Evolutionary conservation across 1,140 invertebrate genomes (phyloP).

Genomic region (Atta texana): DNA sequence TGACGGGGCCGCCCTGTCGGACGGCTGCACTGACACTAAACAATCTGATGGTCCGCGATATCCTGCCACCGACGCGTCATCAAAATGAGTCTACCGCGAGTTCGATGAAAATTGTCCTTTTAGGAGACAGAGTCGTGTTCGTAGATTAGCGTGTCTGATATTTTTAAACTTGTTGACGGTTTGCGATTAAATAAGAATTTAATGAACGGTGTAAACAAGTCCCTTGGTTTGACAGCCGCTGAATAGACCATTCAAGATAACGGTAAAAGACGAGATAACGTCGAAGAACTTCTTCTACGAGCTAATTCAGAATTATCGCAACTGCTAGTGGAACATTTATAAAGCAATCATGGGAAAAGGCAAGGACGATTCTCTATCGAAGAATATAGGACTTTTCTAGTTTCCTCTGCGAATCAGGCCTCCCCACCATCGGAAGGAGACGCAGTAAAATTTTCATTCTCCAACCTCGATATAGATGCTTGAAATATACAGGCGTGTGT

Average conservation of each 20-base stretch:
- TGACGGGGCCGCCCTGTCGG: slow-evolving; percentile 82
- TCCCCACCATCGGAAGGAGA: slow-evolving; percentile 57
- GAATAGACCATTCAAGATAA: slow-evolving; percentile 27
- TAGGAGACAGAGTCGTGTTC: slow-evolving; percentile 17
- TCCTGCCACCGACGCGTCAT: slow-evolving; percentile 79
- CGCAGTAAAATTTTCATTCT: slow-evolving; percentile 80
- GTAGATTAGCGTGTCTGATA: slow-evolving; percentile 29
- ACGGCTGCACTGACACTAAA: slow-evolving; percentile 82
- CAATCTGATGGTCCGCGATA: slow-evolving; percentile 83
- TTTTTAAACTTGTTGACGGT: slow-evolving; percentile 15
- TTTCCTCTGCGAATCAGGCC: slow-evolving; percentile 5
- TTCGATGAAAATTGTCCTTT: slow-evolving; percentile 54
- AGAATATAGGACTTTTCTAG: slow-evolving; percentile 33
- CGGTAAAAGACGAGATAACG: background rate
- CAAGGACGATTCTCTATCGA: slow-evolving; percentile 30
- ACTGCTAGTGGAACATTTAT: slow-evolving; percentile 39
- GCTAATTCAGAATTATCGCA: slow-evolving; percentile 21
- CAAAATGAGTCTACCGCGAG: slow-evolving; percentile 70
- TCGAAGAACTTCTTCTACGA: slow-evolving; percentile 8
- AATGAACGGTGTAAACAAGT: slow-evolving; percentile 52
- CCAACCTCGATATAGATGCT: slow-evolving; percentile 81
- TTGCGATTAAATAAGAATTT: slow-evolving; percentile 53
- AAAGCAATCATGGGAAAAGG: background rate
- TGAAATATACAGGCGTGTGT: slow-evolving; percentile 82
- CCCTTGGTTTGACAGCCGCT: slow-evolving; percentile 9